Percentiles rank a stretch among this genome's conserved stretches.
phyloP scores from a whole-genome alignment of 2,797 vertebrate genomes.

The Gallirallus australis region DNA sequence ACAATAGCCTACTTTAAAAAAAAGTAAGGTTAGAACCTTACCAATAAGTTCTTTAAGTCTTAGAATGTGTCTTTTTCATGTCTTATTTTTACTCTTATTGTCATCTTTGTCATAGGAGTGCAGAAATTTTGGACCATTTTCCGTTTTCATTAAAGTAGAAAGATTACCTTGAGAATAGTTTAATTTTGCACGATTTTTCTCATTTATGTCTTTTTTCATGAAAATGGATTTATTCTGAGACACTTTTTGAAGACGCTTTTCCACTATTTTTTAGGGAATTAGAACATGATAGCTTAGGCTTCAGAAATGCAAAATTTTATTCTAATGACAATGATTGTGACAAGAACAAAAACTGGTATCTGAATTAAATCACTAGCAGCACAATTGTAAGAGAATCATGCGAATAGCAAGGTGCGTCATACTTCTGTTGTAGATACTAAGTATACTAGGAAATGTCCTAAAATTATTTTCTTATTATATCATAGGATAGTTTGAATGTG shows the following conservation, averaged over 20 bases:
- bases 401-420: background rate
- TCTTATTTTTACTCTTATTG: background rate
- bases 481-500: background rate
- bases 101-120: background rate
- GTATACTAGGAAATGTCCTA: background rate
- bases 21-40: background rate
- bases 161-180: background rate
- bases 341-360: background rate
- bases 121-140: background rate
- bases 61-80: background rate
- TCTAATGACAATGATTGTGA: background rate
- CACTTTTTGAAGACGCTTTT: background rate
- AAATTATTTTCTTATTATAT: background rate
- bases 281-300: background rate
- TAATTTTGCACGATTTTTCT: constrained; percentile 18
- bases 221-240: background rate
- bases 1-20: background rate
- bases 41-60: background rate
- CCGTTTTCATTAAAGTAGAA: background rate
- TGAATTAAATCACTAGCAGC: background rate
- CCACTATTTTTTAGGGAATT: background rate
- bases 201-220: background rate
- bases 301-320: constrained; percentile 23
- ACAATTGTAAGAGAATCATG: background rate
- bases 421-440: background rate